A percentile compares a stretch with the other conserved stretches of the same genome.
phyloP scores from a whole-genome alignment of 2,888 invertebrate species.

The Drosophila tanythrix region DNA sequence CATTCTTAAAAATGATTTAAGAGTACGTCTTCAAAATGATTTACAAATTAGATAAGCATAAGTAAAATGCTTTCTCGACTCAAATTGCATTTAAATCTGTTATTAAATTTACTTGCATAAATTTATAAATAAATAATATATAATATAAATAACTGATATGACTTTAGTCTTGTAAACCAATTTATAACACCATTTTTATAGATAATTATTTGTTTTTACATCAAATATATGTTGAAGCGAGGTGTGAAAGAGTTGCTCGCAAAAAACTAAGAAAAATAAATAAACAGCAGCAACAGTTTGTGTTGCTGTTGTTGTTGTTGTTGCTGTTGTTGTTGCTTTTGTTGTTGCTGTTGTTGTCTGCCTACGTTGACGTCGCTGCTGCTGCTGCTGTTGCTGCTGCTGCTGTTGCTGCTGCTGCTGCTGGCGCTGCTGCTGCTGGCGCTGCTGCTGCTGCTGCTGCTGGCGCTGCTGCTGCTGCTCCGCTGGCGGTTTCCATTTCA shows the following conservation, averaged over 20 bases:
- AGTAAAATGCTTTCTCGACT: not conserved
- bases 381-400: conserved; percentile 10
- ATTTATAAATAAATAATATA: not conserved
- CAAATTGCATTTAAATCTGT: not conserved
- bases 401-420: conserved; percentile 7
- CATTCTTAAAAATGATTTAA: not conserved
- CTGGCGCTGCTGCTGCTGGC: conserved; percentile 8
- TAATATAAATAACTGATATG: not conserved
- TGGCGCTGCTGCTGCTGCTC: not conserved
- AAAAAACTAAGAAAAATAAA: conserved; percentile 13
- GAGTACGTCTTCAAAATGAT: not conserved
- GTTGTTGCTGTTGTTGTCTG: conserved; percentile 13
- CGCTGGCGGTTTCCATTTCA: conserved; percentile 80
- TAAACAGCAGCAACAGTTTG: conserved; percentile 19
- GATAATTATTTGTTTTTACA: not conserved
- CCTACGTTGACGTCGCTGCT: conserved; percentile 1
- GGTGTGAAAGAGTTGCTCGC: conserved; percentile 43
- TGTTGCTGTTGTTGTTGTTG: conserved; percentile 4
- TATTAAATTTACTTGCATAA: not conserved
- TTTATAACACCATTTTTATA: not conserved
- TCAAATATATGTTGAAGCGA: not conserved
- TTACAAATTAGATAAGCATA: not conserved
- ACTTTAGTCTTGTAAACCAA: not conserved
- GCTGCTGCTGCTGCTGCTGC: not conserved
- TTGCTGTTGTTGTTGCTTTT: conserved; percentile 1